These are phyloP conservation scores for Myotis planiceps DNA, from an alignment of 2,797 vertebrate genomes.

Conservation along the genomic window DNA sequence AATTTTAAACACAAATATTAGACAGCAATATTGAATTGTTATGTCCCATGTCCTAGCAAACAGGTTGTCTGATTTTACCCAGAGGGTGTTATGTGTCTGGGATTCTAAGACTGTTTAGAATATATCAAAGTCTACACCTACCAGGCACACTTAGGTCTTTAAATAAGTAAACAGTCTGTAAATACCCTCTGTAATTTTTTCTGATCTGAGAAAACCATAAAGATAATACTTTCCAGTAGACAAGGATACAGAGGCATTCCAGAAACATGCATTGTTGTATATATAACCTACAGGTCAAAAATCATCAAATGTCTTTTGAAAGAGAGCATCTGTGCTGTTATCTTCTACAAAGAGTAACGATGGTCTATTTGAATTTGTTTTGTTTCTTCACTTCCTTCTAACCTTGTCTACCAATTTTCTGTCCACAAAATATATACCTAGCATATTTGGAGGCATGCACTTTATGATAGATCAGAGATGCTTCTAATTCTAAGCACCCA, in stretches of 20 bases:
- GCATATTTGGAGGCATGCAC: neutral
- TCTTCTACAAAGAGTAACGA: neutral
- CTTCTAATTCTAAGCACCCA: neutral
- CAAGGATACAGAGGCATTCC: neutral
- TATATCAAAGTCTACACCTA: neutral
- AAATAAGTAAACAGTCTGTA: neutral
- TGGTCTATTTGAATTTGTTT: neutral
- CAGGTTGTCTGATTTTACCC: slow-evolving; percentile 1
- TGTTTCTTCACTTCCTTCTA: neutral
- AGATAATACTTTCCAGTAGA: neutral
- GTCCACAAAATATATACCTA: neutral
- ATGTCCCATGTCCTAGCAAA: neutral
- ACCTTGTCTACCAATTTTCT: neutral
- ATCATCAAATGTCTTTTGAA: neutral
- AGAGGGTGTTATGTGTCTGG: neutral
- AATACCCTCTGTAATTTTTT: neutral
- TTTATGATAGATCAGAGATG: neutral
- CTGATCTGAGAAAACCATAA: neutral
- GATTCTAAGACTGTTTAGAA: slow-evolving; percentile 1
- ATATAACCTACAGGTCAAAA: neutral
- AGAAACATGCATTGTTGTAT: neutral
- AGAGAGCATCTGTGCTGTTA: neutral
- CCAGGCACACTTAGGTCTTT: neutral
- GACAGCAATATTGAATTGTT: neutral
- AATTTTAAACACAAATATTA: slow-evolving; percentile 13